Percentiles rank a stretch among this genome's conserved stretches.
Evolutionary conservation across 2,113 vertebrate species (phyloP).

Genomic region (Hippocampus comes): DNA sequence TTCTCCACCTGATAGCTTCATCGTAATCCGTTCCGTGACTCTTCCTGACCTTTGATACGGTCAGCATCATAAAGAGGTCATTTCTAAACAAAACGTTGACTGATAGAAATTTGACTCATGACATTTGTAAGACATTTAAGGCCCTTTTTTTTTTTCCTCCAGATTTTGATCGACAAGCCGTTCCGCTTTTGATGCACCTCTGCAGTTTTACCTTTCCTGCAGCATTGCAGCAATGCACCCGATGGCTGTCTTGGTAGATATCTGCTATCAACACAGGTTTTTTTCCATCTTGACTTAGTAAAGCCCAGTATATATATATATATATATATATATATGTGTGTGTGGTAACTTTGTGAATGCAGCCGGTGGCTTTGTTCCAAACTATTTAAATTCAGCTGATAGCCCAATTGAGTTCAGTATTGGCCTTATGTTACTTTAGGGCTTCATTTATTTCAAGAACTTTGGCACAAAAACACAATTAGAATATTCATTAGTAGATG

Average conservation of each 20-base stretch:
- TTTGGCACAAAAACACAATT: conserved; percentile 12
- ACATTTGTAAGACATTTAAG: too few species aligned
- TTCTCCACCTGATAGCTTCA: too few species aligned
- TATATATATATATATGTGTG: background rate
- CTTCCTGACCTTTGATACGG: background rate
- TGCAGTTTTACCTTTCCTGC: background rate
- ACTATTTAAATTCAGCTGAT: conserved; percentile 19
- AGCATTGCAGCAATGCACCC: background rate
- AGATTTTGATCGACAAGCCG: too few species aligned
- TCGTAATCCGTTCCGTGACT: too few species aligned
- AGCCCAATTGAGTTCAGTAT: conserved; percentile 10
- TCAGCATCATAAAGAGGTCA: background rate
- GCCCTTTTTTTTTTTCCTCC: too few species aligned
- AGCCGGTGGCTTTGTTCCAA: conserved; percentile 25
- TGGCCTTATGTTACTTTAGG: background rate
- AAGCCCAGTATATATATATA: too few species aligned
- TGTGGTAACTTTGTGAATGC: conserved; percentile 37
- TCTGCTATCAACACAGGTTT: background rate
- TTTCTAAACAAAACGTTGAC: background rate
- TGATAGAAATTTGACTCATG: too few species aligned
- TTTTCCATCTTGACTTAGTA: conserved; percentile 23
- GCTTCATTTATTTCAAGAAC: conserved; percentile 13
- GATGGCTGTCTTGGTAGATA: background rate
- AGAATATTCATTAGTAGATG: background rate
- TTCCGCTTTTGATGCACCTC: background rate